These are phyloP conservation scores for Chloroclysta siterata DNA, from an alignment of 2,888 invertebrate genomes.

Conservation along the genomic window DNA sequence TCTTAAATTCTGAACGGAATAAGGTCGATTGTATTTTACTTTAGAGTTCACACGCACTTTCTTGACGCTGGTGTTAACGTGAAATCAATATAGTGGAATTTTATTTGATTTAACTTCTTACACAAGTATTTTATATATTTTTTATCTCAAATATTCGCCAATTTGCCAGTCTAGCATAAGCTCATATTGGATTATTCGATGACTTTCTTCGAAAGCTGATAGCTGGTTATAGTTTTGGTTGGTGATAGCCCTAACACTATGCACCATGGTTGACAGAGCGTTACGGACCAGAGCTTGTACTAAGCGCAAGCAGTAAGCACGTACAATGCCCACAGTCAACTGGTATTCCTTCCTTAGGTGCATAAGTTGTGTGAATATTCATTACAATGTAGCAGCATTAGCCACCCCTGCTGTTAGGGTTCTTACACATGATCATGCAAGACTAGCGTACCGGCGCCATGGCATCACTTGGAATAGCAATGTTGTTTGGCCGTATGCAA, in stretches of 20 bases:
- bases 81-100: neutral
- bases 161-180: neutral
- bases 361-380: constrained; percentile 18
- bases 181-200: neutral
- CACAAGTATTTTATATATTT: neutral
- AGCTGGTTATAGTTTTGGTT: neutral
- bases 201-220: neutral
- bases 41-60: neutral
- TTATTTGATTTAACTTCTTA: neutral
- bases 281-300: neutral
- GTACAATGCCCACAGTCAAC: neutral
- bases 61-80: neutral
- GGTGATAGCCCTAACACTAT: neutral
- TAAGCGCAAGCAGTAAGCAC: neutral
- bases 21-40: neutral
- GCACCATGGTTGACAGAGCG: constrained; percentile 7
- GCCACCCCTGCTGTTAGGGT: neutral
- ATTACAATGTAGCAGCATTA: constrained; percentile 12
- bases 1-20: constrained; percentile 8
- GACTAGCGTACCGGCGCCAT: neutral
- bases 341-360: neutral
- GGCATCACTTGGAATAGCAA: neutral
- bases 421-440: neutral
- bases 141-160: no score
- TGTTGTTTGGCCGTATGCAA: no score